Conservation (phyloP, 2,113 vertebrate genomes). For the Aleadryas rufinucha region DNA sequence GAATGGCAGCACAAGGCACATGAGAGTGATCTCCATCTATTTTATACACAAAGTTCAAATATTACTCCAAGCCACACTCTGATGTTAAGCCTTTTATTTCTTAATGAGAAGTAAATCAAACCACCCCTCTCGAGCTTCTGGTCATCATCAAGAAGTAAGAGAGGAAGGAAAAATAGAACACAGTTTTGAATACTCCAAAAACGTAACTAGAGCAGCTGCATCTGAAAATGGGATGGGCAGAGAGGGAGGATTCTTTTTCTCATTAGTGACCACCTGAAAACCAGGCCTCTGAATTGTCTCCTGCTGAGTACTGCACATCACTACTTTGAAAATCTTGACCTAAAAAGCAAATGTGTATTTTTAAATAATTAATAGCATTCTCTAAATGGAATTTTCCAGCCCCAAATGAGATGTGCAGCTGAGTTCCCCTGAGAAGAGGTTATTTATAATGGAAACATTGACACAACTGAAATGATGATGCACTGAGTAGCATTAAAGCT, state of each 20-base stretch:
- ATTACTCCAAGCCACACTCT: neutral
- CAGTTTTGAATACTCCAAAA: neutral
- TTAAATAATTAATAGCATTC: constrained; percentile 49
- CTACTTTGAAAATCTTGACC: constrained; percentile 29
- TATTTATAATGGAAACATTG: constrained; percentile 46
- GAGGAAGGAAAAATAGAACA: neutral
- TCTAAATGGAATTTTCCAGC: constrained; percentile 52
- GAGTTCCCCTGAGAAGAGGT: constrained; percentile 33
- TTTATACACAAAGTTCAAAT: neutral
- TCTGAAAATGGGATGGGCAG: constrained; percentile 2
- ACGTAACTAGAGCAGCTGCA: neutral
- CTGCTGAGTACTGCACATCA: neutral
- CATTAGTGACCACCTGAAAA: constrained; percentile 6
- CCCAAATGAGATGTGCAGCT: neutral
- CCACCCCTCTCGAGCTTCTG: neutral
- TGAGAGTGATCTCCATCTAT: neutral
- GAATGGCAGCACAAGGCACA: neutral
- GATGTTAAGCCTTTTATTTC: neutral
- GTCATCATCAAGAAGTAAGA: neutral
- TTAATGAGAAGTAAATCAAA: neutral
- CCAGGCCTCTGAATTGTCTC: neutral
- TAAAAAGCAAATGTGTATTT: constrained; percentile 43
- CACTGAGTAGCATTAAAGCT: neutral
- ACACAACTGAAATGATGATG: constrained; percentile 31
- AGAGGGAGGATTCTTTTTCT: neutral